phyloP scores from a whole-genome alignment of 2,113 vertebrate species.

The Lagopus leucura region DNA sequence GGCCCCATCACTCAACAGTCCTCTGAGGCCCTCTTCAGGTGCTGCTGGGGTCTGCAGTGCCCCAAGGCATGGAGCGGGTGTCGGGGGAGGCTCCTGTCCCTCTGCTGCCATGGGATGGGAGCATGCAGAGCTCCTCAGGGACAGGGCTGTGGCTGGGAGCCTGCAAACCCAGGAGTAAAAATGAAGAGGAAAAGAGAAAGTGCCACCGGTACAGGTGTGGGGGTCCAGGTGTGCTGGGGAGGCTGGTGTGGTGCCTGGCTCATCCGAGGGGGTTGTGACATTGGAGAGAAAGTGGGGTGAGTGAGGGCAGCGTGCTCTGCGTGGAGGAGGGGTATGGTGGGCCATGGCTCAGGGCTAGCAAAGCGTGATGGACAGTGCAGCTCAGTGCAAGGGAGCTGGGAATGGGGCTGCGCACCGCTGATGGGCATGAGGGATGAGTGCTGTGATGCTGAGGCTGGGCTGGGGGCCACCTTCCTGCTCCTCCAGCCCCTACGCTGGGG shows the following conservation, averaged over 20 bases:
- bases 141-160: neutral
- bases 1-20: neutral
- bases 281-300: fast-evolving
- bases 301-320: fast-evolving
- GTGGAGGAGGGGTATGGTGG: neutral
- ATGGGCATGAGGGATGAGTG: neutral
- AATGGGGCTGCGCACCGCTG: neutral
- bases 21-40: neutral
- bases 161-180: neutral
- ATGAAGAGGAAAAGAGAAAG: neutral
- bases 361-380: neutral
- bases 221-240: neutral
- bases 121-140: neutral
- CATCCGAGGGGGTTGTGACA: fast-evolving
- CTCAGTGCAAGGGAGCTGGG: fast-evolving
- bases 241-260: fast-evolving
- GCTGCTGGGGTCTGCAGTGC: fast-evolving
- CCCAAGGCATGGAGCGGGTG: fast-evolving
- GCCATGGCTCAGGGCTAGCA: fast-evolving
- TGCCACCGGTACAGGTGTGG: neutral
- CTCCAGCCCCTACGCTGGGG: fast-evolving
- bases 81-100: fast-evolving
- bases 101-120: neutral
- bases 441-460: neutral
- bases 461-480: neutral